Conservation (phyloP, 1,140 invertebrate genomes). For the Agrypnia vestita region DNA sequence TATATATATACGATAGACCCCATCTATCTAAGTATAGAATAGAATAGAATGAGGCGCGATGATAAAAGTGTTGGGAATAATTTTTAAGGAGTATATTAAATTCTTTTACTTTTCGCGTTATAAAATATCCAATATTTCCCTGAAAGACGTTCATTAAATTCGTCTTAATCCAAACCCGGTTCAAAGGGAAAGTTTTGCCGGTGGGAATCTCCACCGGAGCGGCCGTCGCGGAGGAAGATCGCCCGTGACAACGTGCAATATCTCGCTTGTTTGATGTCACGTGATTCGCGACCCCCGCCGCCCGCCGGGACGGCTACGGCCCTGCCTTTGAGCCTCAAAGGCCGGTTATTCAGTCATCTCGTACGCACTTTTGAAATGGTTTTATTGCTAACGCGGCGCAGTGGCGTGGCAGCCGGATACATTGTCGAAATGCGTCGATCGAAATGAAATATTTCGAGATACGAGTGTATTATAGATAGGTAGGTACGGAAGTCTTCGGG, state of each 20-base stretch:
- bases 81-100: too few species aligned
- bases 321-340: constrained; percentile 55
- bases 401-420: not conserved
- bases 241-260: constrained; percentile 56
- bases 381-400: constrained; percentile 53
- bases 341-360: constrained; percentile 54
- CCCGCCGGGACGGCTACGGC: not conserved
- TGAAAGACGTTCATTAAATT: constrained; percentile 10
- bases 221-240: constrained; percentile 40
- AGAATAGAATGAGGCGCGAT: too few species aligned
- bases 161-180: constrained; percentile 2
- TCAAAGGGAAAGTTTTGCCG: constrained; percentile 21
- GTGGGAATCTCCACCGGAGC: constrained; percentile 8
- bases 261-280: constrained; percentile 61
- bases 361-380: constrained; percentile 60
- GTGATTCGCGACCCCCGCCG: constrained; percentile 50
- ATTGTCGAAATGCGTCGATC: too few species aligned
- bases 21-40: too few species aligned
- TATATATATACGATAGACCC: too few species aligned
- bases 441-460: too few species aligned
- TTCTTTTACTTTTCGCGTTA: too few species aligned
- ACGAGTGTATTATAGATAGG: too few species aligned
- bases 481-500: too few species aligned
- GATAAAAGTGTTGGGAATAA: too few species aligned
- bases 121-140: not conserved